Percentiles rank a stretch among this genome's conserved stretches.
These are phyloP conservation scores for Sparus aurata DNA, from an alignment of 2,797 vertebrate species.

Conservation along the genomic window DNA sequence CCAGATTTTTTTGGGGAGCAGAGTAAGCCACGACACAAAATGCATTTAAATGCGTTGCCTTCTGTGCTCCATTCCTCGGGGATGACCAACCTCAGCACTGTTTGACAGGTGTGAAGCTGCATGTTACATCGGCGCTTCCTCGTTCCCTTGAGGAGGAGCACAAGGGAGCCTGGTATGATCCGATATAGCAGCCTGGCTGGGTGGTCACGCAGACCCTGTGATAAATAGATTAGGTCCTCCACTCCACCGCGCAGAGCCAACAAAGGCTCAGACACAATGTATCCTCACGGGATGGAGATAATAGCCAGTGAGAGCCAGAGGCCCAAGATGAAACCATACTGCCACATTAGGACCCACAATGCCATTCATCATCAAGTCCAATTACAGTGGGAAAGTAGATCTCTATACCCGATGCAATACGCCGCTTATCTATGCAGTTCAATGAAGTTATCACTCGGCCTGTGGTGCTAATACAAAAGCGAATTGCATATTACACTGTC, in stretches of 20 bases:
- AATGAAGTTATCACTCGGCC: constrained; percentile 68
- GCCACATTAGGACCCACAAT: constrained; percentile 79
- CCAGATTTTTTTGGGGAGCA: neutral
- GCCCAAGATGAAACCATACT: constrained; percentile 79
- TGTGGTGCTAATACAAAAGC: constrained; percentile 67
- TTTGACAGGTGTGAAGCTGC: constrained; percentile 81
- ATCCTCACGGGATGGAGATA: constrained; percentile 82
- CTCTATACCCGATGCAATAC: constrained; percentile 60
- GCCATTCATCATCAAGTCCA: constrained; percentile 84
- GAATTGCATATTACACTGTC: constrained; percentile 64
- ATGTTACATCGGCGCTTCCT: constrained; percentile 68
- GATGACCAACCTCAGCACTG: constrained; percentile 65
- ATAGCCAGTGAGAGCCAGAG: constrained; percentile 79
- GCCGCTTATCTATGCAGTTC: constrained; percentile 65
- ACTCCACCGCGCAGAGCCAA: constrained; percentile 77
- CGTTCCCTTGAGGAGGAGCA: constrained; percentile 72
- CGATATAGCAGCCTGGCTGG: constrained; percentile 80
- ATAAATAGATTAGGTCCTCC: constrained; percentile 87
- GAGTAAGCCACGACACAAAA: constrained; percentile 58
- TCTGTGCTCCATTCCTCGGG: constrained; percentile 60
- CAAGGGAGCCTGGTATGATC: constrained; percentile 76
- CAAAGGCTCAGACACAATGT: constrained; percentile 81
- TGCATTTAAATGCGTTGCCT: constrained; percentile 65
- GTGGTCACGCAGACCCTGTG: constrained; percentile 81
- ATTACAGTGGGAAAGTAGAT: constrained; percentile 78